These are phyloP conservation scores for Chrysotoxum bicinctum DNA, from an alignment of 2,888 invertebrate genomes.

Conservation along the genomic window DNA sequence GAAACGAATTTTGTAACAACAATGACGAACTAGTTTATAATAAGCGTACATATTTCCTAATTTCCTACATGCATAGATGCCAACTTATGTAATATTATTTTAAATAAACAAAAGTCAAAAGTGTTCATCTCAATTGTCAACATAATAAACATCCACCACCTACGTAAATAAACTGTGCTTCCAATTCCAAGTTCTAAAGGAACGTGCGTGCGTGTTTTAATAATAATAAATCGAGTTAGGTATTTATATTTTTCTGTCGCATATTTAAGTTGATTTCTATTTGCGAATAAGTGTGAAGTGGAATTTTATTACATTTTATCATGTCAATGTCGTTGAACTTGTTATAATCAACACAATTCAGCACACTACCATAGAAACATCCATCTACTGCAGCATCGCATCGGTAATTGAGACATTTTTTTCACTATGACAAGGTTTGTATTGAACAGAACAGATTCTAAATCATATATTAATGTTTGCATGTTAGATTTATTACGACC, in stretches of 20 bases:
- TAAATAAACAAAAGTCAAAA: neutral
- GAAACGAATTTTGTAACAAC: neutral
- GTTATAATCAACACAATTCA: neutral
- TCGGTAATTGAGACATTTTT: neutral
- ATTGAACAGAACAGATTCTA: neutral
- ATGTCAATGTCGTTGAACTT: slow-evolving; percentile 22
- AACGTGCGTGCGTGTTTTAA: slow-evolving; percentile 6
- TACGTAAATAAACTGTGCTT: neutral
- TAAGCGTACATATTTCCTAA: neutral
- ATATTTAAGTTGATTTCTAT: slow-evolving; percentile 1
- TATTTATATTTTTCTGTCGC: neutral
- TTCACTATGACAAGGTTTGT: slow-evolving; percentile 9
- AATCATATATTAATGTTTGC: neutral
- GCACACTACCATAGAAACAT: neutral
- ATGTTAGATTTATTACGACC: too few relatives aligned
- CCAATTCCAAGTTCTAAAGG: too few relatives aligned
- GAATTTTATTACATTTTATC: slow-evolving; percentile 8
- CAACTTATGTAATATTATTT: slow-evolving; percentile 12
- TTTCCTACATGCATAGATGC: neutral
- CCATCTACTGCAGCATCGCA: neutral
- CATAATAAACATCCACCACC: neutral
- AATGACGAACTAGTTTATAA: neutral
- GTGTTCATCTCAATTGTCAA: neutral
- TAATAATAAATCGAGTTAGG: neutral
- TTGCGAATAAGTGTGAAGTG: slow-evolving; percentile 10